These are phyloP conservation scores for Tachysurus fulvidraco DNA, from an alignment of 2,113 vertebrate species.

Conservation along the genomic window DNA sequence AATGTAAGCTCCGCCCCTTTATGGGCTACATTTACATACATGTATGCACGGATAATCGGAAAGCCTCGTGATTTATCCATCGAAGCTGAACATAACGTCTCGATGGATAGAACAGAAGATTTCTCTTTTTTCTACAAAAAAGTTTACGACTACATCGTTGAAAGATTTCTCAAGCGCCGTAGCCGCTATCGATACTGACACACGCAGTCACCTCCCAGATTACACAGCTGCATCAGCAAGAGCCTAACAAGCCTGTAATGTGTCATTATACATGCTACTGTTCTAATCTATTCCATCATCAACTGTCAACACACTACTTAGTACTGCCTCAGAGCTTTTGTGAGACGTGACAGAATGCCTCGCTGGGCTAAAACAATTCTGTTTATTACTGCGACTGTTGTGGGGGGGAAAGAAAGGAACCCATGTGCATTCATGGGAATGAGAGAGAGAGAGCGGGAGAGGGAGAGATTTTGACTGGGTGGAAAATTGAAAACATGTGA, in stretches of 20 bases:
- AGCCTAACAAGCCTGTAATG: neutral
- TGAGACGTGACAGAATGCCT: neutral
- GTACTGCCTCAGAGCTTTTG: neutral
- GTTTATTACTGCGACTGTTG: neutral
- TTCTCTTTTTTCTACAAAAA: neutral
- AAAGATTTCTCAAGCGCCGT: neutral
- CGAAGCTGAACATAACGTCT: neutral
- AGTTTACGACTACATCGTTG: neutral
- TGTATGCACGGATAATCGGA: no score
- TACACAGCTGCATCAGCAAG: conserved; percentile 23
- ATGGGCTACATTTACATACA: no score
- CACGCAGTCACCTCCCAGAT: neutral
- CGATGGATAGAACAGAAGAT: neutral
- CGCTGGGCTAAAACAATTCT: neutral
- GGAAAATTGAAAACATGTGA: neutral
- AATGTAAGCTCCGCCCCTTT: no score
- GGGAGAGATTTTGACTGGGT: no score
- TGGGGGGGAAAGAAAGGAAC: neutral
- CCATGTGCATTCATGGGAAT: neutral
- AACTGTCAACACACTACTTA: neutral
- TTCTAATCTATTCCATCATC: conserved; percentile 4
- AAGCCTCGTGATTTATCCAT: no score
- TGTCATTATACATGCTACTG: conserved; percentile 11
- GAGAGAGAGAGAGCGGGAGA: neutral
- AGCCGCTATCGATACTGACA: neutral